Evolutionary conservation across 2,113 vertebrate genomes (phyloP).

Genomic region (Lutjanus erythropterus): DNA sequence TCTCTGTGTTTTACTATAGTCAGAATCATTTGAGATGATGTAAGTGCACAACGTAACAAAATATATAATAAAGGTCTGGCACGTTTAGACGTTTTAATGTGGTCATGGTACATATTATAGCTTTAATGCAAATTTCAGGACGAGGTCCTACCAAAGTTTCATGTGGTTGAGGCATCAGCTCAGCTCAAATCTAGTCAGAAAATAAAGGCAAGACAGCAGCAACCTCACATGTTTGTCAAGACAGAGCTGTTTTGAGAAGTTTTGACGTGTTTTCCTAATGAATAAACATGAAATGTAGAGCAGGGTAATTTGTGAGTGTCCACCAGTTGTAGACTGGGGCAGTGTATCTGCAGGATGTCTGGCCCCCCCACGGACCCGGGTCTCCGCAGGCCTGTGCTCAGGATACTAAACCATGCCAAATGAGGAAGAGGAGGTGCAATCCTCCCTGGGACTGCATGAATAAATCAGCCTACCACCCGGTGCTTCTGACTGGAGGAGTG

Average conservation of each 20-base stretch:
- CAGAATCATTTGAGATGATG: too few relatives aligned
- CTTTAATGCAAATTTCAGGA: not conserved
- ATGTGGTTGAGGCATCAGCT: not conserved
- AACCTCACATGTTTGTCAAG: conserved; percentile 1
- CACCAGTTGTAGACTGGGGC: conserved; percentile 46
- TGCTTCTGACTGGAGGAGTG: conserved; percentile 57
- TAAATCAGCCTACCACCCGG: conserved; percentile 77
- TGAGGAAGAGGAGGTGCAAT: conserved; percentile 77
- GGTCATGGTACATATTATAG: too few relatives aligned
- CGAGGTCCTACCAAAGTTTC: not conserved
- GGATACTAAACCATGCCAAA: conserved; percentile 76
- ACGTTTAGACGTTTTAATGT: too few relatives aligned
- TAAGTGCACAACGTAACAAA: too few relatives aligned
- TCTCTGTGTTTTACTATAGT: too few relatives aligned
- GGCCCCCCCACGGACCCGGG: conserved; percentile 53
- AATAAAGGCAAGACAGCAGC: not conserved
- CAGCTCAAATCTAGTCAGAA: not conserved
- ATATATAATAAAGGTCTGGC: too few relatives aligned
- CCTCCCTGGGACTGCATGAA: conserved; percentile 74
- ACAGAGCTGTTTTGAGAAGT: conserved; percentile 36
- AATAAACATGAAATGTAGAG: conserved; percentile 73
- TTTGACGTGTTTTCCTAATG: conserved; percentile 44
- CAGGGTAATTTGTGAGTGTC: conserved; percentile 64
- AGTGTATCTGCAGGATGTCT: conserved; percentile 68
- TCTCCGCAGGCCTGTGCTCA: conserved; percentile 71